phyloP scores from a whole-genome alignment of 1,140 invertebrate genomes.

The Lutraria rhynchaena region DNA sequence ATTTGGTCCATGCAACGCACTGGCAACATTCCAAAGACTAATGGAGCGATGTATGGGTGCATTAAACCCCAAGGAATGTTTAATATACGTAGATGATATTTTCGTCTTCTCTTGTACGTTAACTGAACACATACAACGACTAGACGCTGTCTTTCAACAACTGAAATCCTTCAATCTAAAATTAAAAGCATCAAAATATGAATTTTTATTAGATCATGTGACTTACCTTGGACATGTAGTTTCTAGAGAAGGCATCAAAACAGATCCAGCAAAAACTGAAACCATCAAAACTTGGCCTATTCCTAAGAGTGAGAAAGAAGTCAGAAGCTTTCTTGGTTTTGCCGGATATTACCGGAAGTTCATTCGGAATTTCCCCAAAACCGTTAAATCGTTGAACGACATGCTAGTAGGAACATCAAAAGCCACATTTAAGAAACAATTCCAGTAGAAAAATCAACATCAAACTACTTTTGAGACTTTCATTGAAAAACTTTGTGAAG shows the following conservation, averaged over 20 bases:
- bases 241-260: conserved; percentile 61
- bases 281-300: conserved; percentile 71
- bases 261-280: conserved; percentile 72
- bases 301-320: conserved; percentile 71
- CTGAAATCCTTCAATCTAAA: conserved; percentile 62
- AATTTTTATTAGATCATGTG: conserved; percentile 49
- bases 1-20: conserved; percentile 26
- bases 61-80: conserved; percentile 17
- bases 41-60: conserved; percentile 20
- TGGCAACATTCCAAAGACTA: conserved; percentile 11
- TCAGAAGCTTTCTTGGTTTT: too few species aligned
- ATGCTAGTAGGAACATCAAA: too few species aligned
- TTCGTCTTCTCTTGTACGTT: conserved; percentile 64
- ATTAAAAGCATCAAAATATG: conserved; percentile 61
- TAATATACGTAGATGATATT: conserved; percentile 74
- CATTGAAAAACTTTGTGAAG: too few species aligned
- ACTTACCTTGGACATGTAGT: conserved; percentile 68
- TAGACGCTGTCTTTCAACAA: conserved; percentile 67
- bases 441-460: too few species aligned
- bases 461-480: too few species aligned
- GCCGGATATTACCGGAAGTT: too few species aligned
- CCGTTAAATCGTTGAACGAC: too few species aligned
- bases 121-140: conserved; percentile 58
- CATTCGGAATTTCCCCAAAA: too few species aligned
- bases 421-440: too few species aligned